A percentile compares a stretch with the other conserved stretches of the same genome.
These are phyloP conservation scores for Caenorhabditis sulstoni DNA, from an alignment of 2,888 invertebrate species.

Conservation along the genomic window DNA sequence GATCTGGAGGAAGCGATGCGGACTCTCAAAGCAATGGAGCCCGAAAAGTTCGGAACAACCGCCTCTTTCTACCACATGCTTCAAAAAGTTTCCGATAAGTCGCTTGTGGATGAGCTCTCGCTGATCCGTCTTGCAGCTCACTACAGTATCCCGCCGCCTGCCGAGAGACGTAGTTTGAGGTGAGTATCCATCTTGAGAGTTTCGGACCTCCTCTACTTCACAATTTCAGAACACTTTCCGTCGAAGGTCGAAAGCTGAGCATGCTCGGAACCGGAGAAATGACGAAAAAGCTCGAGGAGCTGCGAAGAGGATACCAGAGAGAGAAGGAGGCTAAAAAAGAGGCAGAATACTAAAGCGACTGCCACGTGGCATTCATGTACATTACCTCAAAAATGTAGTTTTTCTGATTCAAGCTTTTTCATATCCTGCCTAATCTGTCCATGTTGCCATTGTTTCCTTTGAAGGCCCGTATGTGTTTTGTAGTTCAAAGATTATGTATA, in stretches of 20 bases:
- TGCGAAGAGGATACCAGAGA: conserved; percentile 36
- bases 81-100: conserved; percentile 61
- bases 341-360: conserved; percentile 16
- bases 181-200: background rate
- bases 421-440: background rate
- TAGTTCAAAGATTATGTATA: background rate
- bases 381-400: background rate
- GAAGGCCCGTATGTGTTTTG: too few relatives aligned
- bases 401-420: background rate
- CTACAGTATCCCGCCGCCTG: conserved; percentile 66
- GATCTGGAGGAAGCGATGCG: conserved; percentile 59
- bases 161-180: conserved; percentile 59
- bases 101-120: conserved; percentile 62
- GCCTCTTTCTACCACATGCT: conserved; percentile 62
- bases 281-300: conserved; percentile 54
- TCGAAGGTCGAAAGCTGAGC: conserved; percentile 70
- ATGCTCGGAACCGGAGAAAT: conserved; percentile 59
- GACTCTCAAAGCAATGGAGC: conserved; percentile 20
- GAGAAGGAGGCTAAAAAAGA: conserved; percentile 47
- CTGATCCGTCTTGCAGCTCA: conserved; percentile 62
- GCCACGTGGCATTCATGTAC: background rate
- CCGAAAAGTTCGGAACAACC: conserved; percentile 49
- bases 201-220: background rate
- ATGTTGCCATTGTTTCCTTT: background rate
- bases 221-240: conserved; percentile 61